phyloP scores from a whole-genome alignment of 1,140 invertebrate genomes.

The Brachionus plicatilis region DNA sequence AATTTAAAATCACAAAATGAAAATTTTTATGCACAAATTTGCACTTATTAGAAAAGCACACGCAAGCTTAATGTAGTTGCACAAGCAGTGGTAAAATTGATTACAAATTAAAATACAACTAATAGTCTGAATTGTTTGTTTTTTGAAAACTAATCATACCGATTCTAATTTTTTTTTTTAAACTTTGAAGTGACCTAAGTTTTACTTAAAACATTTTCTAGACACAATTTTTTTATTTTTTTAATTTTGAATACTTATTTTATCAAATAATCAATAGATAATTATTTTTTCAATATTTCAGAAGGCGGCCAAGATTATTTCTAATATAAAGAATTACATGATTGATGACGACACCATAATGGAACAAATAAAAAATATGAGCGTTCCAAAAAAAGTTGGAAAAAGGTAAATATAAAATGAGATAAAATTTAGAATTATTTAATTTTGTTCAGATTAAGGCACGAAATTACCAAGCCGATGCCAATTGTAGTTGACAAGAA shows the following conservation, averaged over 20 bases:
- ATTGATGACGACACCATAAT: conserved; percentile 52
- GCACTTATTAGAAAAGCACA: background rate
- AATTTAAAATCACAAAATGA: background rate
- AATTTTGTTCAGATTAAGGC: conserved; percentile 47
- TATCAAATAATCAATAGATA: background rate
- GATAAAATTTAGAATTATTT: background rate
- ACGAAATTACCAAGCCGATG: conserved; percentile 50
- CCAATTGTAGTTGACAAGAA: conserved; percentile 47
- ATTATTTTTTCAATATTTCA: background rate
- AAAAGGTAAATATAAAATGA: conserved; percentile 47
- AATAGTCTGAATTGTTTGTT: background rate
- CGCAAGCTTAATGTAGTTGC: conserved; percentile 9
- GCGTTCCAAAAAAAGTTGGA: conserved; percentile 48
- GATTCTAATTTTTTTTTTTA: background rate
- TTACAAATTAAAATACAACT: background rate
- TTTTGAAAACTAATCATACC: background rate
- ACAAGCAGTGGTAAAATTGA: conserved; percentile 32
- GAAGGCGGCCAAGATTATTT: conserved; percentile 5
- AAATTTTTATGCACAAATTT: background rate
- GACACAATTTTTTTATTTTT: background rate
- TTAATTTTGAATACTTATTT: background rate
- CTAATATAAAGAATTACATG: conserved; percentile 40
- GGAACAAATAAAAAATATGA: conserved; percentile 46
- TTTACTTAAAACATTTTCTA: no score
- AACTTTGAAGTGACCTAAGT: no score